A percentile compares a stretch with the other conserved stretches of the same genome.
Evolutionary conservation across 1,140 invertebrate genomes (phyloP).

Genomic region (Pseudomyrmex sp.): DNA sequence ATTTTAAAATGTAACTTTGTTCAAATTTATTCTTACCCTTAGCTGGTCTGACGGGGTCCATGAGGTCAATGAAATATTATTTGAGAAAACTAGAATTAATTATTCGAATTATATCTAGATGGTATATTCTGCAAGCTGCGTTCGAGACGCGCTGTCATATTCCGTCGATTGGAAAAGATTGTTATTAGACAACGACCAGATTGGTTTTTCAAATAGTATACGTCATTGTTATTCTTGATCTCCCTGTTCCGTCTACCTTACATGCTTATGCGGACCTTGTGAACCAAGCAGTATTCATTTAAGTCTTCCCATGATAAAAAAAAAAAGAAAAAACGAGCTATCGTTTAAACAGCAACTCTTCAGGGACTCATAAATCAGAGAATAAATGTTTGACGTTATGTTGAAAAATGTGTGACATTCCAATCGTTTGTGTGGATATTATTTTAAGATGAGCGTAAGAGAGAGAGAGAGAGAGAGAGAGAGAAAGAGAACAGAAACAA

Average conservation of each 20-base stretch:
- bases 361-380: background rate
- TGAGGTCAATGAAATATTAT: slow-evolving; percentile 42
- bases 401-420: slow-evolving; percentile 27
- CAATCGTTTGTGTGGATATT: slow-evolving; percentile 1
- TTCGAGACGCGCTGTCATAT: background rate
- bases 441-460: slow-evolving; percentile 27
- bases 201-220: slow-evolving; percentile 1
- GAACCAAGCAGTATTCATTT: slow-evolving; percentile 73
- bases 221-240: background rate
- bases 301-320: slow-evolving; percentile 60
- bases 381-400: background rate
- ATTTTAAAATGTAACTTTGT: slow-evolving; percentile 11
- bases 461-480: too few species aligned
- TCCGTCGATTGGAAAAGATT: slow-evolving; percentile 9
- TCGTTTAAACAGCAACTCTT: slow-evolving; percentile 1
- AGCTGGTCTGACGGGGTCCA: slow-evolving; percentile 57
- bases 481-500: too few species aligned
- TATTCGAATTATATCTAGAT: slow-evolving; percentile 20
- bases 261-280: slow-evolving; percentile 49
- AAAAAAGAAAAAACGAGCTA: background rate
- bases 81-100: slow-evolving; percentile 25
- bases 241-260: background rate
- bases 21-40: slow-evolving; percentile 40
- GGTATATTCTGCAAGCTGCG: slow-evolving; percentile 1
- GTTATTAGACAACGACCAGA: background rate